Evolutionary conservation across 2,888 invertebrate species (phyloP).

Genomic region (Erebia aethiops): DNA sequence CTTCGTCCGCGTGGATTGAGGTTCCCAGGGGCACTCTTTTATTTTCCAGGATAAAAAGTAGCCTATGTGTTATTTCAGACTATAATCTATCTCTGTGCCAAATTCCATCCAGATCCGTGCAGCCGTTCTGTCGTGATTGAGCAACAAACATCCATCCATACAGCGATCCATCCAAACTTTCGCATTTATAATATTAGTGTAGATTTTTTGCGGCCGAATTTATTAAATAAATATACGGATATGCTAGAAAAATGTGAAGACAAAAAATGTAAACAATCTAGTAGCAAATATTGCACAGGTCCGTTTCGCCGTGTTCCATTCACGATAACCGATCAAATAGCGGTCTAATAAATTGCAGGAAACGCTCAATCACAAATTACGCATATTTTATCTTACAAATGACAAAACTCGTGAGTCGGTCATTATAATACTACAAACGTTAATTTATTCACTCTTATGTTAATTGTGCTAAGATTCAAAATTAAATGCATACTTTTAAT

Average conservation of each 20-base stretch:
- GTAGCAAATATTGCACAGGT: background rate
- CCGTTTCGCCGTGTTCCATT: background rate
- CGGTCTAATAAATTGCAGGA: slow-evolving; percentile 29
- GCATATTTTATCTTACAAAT: slow-evolving; percentile 23
- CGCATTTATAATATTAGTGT: too few relatives aligned
- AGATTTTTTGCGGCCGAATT: background rate
- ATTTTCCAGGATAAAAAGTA: too few relatives aligned
- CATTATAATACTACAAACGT: slow-evolving; percentile 8
- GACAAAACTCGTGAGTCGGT: slow-evolving; percentile 18
- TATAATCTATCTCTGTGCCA: too few relatives aligned
- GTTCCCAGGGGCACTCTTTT: too few relatives aligned
- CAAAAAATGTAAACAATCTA: slow-evolving; percentile 23
- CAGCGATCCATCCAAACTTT: too few relatives aligned
- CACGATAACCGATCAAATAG: slow-evolving; percentile 21
- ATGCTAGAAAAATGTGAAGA: background rate
- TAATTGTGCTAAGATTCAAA: slow-evolving; percentile 22
- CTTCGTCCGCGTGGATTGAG: too few relatives aligned
- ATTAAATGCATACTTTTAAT: slow-evolving; percentile 8
- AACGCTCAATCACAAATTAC: slow-evolving; percentile 22
- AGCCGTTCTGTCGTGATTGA: too few relatives aligned
- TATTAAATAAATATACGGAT: background rate
- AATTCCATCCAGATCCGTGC: too few relatives aligned
- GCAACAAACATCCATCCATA: too few relatives aligned
- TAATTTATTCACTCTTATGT: slow-evolving; percentile 16
- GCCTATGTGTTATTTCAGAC: too few relatives aligned